Conservation (phyloP, 2,113 vertebrate species). For the Podocnemis expansa region DNA sequence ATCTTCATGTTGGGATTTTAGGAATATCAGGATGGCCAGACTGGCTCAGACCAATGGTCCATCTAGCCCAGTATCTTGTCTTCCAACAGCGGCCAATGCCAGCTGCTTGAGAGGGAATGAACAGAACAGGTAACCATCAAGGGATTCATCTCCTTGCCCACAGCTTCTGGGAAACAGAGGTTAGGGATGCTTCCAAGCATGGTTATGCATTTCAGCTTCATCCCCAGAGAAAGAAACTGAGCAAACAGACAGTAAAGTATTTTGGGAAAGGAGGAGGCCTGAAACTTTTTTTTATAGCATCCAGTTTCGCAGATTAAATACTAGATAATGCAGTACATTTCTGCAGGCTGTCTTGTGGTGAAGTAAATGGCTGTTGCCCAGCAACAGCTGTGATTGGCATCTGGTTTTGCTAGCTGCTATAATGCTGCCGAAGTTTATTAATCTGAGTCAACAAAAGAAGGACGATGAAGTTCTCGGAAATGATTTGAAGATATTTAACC, state of each 20-base stretch:
- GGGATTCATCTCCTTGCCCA: too few species aligned
- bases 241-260: neutral
- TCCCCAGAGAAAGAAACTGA: fast-evolving
- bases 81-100: too few species aligned
- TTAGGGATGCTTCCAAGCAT: too few species aligned
- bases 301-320: neutral
- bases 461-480: neutral
- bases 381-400: neutral
- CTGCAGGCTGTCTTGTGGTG: neutral
- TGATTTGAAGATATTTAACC: constrained; percentile 26
- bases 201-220: neutral
- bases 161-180: too few species aligned
- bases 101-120: too few species aligned
- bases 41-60: too few species aligned
- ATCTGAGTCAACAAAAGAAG: constrained; percentile 36
- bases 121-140: too few species aligned
- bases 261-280: neutral
- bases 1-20: neutral
- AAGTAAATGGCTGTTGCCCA: neutral
- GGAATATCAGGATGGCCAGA: too few species aligned
- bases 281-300: neutral
- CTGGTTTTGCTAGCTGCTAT: neutral
- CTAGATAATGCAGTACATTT: neutral
- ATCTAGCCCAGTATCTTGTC: too few species aligned
- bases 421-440: neutral